These are phyloP conservation scores for Limnephilus rhombicus DNA, from an alignment of 2,888 invertebrate genomes.

Conservation along the genomic window DNA sequence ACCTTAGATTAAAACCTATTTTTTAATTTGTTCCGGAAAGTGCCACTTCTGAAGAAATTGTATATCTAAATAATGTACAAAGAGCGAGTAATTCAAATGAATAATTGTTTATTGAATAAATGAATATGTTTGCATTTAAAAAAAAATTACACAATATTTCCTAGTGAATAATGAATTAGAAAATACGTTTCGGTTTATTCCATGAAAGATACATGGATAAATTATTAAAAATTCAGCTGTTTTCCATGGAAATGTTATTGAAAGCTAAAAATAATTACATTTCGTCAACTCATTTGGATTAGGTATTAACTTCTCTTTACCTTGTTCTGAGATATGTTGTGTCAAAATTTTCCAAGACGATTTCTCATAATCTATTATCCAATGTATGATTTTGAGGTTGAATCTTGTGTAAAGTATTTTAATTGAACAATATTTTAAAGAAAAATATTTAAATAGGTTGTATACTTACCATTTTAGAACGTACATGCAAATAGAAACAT, in stretches of 20 bases:
- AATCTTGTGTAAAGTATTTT: too few relatives aligned
- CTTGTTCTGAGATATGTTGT: too few relatives aligned
- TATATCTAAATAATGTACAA: background rate
- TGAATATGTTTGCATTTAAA: background rate
- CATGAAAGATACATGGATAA: background rate
- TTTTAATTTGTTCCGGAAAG: background rate
- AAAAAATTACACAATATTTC: background rate
- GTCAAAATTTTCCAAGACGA: too few relatives aligned
- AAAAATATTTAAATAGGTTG: too few relatives aligned
- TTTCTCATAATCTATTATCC: too few relatives aligned
- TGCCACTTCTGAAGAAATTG: background rate
- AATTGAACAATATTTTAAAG: too few relatives aligned
- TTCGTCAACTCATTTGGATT: too few relatives aligned
- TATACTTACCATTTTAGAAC: too few relatives aligned
- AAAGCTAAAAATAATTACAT: background rate
- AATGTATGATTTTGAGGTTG: too few relatives aligned
- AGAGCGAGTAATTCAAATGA: background rate
- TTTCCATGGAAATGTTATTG: background rate
- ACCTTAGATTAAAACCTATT: background rate
- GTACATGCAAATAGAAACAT: too few relatives aligned
- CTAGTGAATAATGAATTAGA: background rate
- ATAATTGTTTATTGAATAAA: background rate
- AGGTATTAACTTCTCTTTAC: too few relatives aligned
- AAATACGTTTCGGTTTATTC: background rate
- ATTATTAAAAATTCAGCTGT: background rate